phyloP scores from a whole-genome alignment of 2,888 invertebrate species.

The Drosophila ezoana region DNA sequence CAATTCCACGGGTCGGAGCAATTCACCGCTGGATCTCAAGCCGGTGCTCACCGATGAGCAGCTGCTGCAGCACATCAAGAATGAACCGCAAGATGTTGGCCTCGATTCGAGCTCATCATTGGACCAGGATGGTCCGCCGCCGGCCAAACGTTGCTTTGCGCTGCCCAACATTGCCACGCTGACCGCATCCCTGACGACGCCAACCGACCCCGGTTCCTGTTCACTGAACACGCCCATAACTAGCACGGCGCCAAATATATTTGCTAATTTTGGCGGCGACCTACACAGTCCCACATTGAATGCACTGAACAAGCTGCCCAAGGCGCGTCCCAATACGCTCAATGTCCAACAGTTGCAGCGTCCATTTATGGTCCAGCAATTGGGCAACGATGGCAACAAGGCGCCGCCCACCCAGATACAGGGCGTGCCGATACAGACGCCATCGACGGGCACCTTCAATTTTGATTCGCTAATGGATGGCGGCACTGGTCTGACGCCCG shows the following conservation, averaged over 20 bases:
- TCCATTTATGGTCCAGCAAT: slow-evolving; percentile 85
- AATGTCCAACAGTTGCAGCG: slow-evolving; percentile 86
- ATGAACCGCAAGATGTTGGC: slow-evolving; percentile 76
- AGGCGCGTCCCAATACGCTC: slow-evolving; percentile 90
- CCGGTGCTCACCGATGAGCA: slow-evolving; percentile 75
- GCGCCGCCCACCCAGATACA: slow-evolving; percentile 88
- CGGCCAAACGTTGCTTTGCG: slow-evolving; percentile 80
- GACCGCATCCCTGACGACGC: slow-evolving; percentile 77
- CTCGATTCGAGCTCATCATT: slow-evolving; percentile 79
- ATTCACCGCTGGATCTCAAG: slow-evolving; percentile 84
- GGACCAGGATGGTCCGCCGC: slow-evolving; percentile 82
- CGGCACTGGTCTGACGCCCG: slow-evolving; percentile 96
- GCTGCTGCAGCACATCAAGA: slow-evolving; percentile 76
- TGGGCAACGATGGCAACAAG: slow-evolving; percentile 67
- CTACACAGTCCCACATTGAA: slow-evolving; percentile 66
- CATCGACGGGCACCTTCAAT: slow-evolving; percentile 94
- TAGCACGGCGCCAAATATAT: slow-evolving; percentile 75
- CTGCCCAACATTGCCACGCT: slow-evolving; percentile 83
- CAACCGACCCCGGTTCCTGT: slow-evolving; percentile 80
- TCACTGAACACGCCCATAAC: slow-evolving; percentile 84
- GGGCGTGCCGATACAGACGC: slow-evolving; percentile 94
- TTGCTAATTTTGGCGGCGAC: slow-evolving; percentile 55
- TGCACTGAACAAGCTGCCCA: slow-evolving; percentile 71
- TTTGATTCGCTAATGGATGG: slow-evolving; percentile 97
- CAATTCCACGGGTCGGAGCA: slow-evolving; percentile 81